phyloP scores from a whole-genome alignment of 1,140 invertebrate genomes.

The Leptinotarsa texana region DNA sequence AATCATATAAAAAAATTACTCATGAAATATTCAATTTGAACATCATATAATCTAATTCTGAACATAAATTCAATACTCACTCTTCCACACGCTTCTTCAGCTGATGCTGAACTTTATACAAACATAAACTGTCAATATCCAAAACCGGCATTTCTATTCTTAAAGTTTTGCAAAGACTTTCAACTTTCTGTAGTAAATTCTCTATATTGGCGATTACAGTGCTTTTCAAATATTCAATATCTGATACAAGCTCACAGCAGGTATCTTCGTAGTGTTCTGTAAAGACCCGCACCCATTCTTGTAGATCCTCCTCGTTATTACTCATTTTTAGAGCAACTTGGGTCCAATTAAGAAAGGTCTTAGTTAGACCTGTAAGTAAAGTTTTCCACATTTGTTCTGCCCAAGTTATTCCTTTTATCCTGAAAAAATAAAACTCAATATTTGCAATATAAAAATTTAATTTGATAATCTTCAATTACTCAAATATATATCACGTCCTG shows the following conservation, averaged over 20 bases:
- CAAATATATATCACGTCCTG: too few species aligned
- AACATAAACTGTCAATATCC: constrained; percentile 20
- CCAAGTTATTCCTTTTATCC: constrained; percentile 8
- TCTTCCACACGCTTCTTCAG: constrained; percentile 30
- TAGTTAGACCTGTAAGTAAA: constrained; percentile 8
- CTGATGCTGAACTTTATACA: constrained; percentile 30
- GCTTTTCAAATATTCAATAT: constrained; percentile 24
- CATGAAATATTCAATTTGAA: neutral
- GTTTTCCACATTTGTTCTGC: constrained; percentile 21
- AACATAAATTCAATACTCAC: constrained; percentile 28
- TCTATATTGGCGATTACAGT: constrained; percentile 18
- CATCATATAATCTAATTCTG: neutral
- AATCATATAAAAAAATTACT: neutral
- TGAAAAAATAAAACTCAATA: neutral
- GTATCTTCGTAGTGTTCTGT: constrained; percentile 20
- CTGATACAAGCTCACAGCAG: constrained; percentile 26
- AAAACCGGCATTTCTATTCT: constrained; percentile 30
- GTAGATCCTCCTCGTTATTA: constrained; percentile 16
- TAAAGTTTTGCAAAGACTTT: constrained; percentile 26
- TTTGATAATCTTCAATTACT: neutral
- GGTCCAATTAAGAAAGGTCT: constrained; percentile 20
- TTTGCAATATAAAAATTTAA: neutral
- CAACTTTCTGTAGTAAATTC: constrained; percentile 20
- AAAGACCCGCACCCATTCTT: constrained; percentile 6
- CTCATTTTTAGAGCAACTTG: constrained; percentile 16